These are phyloP conservation scores for Heteropelma amictum DNA, from an alignment of 2,888 invertebrate species.

Conservation along the genomic window DNA sequence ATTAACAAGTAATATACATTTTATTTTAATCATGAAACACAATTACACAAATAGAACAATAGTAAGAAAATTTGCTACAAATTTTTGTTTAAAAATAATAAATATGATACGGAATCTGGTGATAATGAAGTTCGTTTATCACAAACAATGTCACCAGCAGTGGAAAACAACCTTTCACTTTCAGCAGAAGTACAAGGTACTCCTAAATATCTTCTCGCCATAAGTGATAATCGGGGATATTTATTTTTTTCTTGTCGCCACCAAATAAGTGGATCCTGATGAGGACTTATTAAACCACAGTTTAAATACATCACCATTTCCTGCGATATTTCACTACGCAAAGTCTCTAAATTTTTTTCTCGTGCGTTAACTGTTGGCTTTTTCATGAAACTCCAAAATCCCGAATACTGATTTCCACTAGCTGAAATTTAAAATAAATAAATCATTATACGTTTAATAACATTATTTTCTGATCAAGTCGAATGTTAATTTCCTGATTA, in stretches of 20 bases:
- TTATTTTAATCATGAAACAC: too few relatives aligned
- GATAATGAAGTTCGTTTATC: too few relatives aligned
- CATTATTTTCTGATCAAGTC: not conserved
- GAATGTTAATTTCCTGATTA: not conserved
- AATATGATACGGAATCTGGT: too few relatives aligned
- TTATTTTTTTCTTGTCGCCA: not conserved
- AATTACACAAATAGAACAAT: too few relatives aligned
- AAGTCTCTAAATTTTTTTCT: not conserved
- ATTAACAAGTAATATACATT: too few relatives aligned
- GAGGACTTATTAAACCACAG: not conserved
- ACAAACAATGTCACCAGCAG: too few relatives aligned
- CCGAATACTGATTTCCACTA: not conserved
- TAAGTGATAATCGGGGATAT: not conserved
- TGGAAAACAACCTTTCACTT: too few relatives aligned
- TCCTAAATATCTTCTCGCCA: not conserved
- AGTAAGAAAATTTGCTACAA: too few relatives aligned
- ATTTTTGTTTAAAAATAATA: too few relatives aligned
- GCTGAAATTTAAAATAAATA: not conserved
- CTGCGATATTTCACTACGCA: slow-evolving; percentile 2
- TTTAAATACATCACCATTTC: slow-evolving; percentile 10
- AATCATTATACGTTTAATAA: not conserved
- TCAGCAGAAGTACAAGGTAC: not conserved
- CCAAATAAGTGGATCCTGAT: slow-evolving; percentile 3
- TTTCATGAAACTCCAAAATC: slow-evolving; percentile 12
- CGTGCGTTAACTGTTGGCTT: slow-evolving; percentile 3